phyloP scores from a whole-genome alignment of 2,113 vertebrate genomes.

The Leptosomus discolor region DNA sequence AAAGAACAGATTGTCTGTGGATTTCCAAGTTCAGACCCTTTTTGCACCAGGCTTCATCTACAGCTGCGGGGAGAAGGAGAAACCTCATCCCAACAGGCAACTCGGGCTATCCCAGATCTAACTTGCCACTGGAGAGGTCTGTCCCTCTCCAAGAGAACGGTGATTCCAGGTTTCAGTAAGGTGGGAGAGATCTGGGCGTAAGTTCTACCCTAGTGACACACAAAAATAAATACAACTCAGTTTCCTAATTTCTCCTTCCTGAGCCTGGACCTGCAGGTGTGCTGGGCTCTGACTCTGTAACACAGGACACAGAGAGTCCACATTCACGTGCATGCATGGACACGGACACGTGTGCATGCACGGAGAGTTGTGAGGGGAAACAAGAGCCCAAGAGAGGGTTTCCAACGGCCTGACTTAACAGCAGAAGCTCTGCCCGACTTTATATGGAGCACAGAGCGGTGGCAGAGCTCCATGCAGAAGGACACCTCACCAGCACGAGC shows the following conservation, averaged over 20 bases:
- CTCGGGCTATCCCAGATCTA: not conserved
- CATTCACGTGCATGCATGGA: fast-evolving
- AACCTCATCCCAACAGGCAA: fast-evolving
- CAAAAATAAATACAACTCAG: not conserved
- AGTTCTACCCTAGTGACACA: not conserved
- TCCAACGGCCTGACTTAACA: not conserved
- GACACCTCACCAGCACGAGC: not conserved
- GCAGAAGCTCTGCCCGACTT: not conserved
- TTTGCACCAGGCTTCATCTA: not conserved
- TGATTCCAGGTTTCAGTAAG: not conserved
- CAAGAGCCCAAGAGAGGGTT: not conserved
- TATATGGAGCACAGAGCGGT: not conserved
- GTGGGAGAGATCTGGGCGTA: not conserved
- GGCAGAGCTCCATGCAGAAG: not conserved
- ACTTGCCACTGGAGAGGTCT: not conserved
- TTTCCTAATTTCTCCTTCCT: not conserved
- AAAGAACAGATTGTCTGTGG: not conserved
- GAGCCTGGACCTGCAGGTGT: not conserved
- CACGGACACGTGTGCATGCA: fast-evolving
- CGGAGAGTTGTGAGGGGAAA: not conserved
- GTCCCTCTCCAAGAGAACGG: not conserved
- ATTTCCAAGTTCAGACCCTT: not conserved
- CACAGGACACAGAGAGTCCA: not conserved
- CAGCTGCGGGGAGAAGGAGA: not conserved
- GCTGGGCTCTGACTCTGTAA: not conserved